Conservation (phyloP, 2,888 invertebrate species). For the Prostheceraeus crozeri region DNA sequence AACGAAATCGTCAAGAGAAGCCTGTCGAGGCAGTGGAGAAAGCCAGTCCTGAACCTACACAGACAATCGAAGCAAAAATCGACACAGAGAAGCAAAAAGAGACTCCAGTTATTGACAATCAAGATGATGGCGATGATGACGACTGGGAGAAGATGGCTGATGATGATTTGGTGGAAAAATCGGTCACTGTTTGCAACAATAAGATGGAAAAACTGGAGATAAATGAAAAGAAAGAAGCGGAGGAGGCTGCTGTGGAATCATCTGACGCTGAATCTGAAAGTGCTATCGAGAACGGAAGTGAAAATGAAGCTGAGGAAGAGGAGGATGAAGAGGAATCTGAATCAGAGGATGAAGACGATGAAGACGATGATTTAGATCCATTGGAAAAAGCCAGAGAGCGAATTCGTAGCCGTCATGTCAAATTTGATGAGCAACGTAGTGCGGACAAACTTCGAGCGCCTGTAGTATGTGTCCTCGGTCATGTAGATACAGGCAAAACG, state of each 20-base stretch:
- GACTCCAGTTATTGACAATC: constrained; percentile 15
- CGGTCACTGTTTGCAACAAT: background rate
- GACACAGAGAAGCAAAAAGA: too few species aligned
- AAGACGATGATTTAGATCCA: constrained; percentile 48
- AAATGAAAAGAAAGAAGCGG: constrained; percentile 20
- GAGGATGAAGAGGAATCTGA: constrained; percentile 44
- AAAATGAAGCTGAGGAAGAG: constrained; percentile 50
- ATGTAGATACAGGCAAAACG: constrained; percentile 98
- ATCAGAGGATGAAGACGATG: constrained; percentile 49
- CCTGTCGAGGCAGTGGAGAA: background rate
- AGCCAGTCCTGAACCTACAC: too few species aligned
- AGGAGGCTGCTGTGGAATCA: background rate
- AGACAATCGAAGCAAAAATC: constrained; percentile 33
- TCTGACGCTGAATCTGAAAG: background rate
- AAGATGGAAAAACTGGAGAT: background rate
- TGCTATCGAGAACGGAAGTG: constrained; percentile 20
- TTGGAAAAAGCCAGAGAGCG: constrained; percentile 55
- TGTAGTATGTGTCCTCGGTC: constrained; percentile 94
- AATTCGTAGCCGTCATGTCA: constrained; percentile 58
- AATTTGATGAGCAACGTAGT: constrained; percentile 65
- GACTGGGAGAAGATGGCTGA: constrained; percentile 31
- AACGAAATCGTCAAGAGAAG: constrained; percentile 2
- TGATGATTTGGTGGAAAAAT: background rate
- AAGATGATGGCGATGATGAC: constrained; percentile 12
- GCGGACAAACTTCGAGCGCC: constrained; percentile 76